Conservation (phyloP, 2,797 vertebrate species). For the Dipus sagitta region DNA sequence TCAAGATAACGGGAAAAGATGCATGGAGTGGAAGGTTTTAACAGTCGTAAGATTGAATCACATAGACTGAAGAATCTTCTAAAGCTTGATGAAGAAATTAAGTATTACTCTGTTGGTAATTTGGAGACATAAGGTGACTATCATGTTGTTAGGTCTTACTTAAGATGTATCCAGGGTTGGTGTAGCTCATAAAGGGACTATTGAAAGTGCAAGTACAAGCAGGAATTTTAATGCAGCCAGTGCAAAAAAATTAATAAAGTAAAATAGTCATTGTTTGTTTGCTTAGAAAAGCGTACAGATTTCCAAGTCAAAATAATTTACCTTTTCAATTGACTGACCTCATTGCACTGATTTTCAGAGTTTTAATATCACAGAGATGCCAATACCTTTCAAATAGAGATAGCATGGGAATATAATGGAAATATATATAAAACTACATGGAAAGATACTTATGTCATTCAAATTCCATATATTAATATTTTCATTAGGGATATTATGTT, state of each 20-base stretch:
- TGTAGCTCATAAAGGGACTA: neutral
- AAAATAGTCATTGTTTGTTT: neutral
- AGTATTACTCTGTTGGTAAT: neutral
- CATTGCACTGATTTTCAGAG: neutral
- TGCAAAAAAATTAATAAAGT: neutral
- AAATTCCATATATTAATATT: neutral
- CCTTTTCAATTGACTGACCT: neutral
- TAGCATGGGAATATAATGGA: neutral
- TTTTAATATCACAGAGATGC: neutral
- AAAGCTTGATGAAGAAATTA: neutral
- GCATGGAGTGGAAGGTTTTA: neutral
- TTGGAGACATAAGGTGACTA: neutral
- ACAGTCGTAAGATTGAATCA: neutral
- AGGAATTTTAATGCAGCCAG: constrained; percentile 28
- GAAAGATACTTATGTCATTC: neutral
- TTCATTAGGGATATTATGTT: neutral
- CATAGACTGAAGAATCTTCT: neutral
- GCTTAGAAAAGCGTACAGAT: neutral
- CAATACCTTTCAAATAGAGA: neutral
- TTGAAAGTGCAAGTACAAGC: neutral
- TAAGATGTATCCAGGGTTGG: neutral
- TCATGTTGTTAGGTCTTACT: neutral
- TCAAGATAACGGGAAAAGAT: neutral
- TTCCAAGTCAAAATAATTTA: neutral
- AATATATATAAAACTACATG: neutral